Conservation (phyloP, 2,888 invertebrate species). For the Bhutanitis thaidina region DNA sequence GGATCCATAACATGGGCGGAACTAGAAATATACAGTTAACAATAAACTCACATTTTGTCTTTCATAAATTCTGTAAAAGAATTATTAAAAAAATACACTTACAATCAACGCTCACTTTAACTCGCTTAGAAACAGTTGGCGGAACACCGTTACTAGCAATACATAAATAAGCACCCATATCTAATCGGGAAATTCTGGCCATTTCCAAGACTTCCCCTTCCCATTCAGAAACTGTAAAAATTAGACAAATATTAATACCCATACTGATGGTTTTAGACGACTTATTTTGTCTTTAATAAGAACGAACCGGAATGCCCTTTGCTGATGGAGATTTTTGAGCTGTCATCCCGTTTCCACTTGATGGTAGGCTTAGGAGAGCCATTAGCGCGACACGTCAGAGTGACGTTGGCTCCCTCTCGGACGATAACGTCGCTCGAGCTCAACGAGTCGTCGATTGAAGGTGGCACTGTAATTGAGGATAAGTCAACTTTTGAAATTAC, state of each 20-base stretch:
- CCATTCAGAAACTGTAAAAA: slow-evolving; percentile 87
- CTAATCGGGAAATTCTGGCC: slow-evolving; percentile 90
- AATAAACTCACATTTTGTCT: not conserved
- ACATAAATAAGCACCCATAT: slow-evolving; percentile 95
- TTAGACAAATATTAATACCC: slow-evolving; percentile 25
- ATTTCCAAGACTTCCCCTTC: slow-evolving; percentile 91
- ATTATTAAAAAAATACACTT: slow-evolving; percentile 68
- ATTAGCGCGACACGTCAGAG: slow-evolving; percentile 92
- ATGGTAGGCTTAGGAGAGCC: slow-evolving; percentile 93
- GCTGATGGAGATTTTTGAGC: slow-evolving; percentile 91
- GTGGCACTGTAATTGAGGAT: slow-evolving; percentile 86
- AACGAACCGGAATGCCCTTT: slow-evolving; percentile 86
- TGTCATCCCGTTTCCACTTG: slow-evolving; percentile 95
- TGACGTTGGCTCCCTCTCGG: slow-evolving; percentile 93
- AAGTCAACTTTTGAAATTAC: slow-evolving; percentile 30
- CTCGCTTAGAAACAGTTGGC: slow-evolving; percentile 93
- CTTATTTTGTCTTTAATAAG: slow-evolving; percentile 27
- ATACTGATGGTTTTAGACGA: slow-evolving; percentile 14
- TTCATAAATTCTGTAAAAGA: not conserved
- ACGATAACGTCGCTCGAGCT: slow-evolving; percentile 96
- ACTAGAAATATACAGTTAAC: slow-evolving; percentile 79
- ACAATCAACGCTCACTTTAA: slow-evolving; percentile 97
- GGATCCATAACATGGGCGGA: slow-evolving; percentile 95
- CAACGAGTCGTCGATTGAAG: slow-evolving; percentile 93
- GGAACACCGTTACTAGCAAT: slow-evolving; percentile 95